Percentiles rank a stretch among this genome's conserved stretches.
Conservation (phyloP, 2,888 invertebrate species). For the Phymatocera aterrima region DNA sequence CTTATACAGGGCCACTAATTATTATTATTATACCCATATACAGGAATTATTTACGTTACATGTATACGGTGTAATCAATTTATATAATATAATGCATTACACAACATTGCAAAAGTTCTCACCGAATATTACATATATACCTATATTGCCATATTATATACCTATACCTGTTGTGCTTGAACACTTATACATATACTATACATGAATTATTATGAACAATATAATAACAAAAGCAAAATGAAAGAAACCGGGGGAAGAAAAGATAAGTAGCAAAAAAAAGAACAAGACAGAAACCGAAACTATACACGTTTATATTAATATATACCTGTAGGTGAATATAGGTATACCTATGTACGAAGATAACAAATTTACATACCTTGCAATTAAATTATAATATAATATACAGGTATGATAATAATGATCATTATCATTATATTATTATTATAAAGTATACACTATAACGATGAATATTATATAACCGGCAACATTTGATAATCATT, state of each 20-base stretch:
- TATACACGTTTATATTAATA: too few relatives aligned
- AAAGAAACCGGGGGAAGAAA: slow-evolving; percentile 36
- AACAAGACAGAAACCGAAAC: slow-evolving; percentile 25
- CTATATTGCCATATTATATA: not conserved
- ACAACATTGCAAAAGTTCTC: too few relatives aligned
- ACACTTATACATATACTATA: not conserved
- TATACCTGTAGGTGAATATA: too few relatives aligned
- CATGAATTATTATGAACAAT: not conserved
- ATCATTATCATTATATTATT: too few relatives aligned
- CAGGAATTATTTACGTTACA: too few relatives aligned
- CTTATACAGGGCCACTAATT: too few relatives aligned
- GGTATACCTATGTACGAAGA: not conserved
- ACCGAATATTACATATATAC: too few relatives aligned
- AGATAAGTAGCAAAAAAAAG: not conserved
- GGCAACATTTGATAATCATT: slow-evolving; percentile 61
- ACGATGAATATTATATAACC: slow-evolving; percentile 35
- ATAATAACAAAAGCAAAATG: not conserved
- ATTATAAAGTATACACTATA: not conserved
- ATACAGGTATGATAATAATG: not conserved
- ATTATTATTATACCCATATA: too few relatives aligned
- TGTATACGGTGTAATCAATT: too few relatives aligned
- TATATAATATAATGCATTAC: too few relatives aligned
- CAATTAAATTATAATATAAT: not conserved
- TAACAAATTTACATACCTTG: not conserved
- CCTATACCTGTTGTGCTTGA: not conserved